Evolutionary conservation across 1,140 invertebrate species (phyloP).

Genomic region (Sipha flava): DNA sequence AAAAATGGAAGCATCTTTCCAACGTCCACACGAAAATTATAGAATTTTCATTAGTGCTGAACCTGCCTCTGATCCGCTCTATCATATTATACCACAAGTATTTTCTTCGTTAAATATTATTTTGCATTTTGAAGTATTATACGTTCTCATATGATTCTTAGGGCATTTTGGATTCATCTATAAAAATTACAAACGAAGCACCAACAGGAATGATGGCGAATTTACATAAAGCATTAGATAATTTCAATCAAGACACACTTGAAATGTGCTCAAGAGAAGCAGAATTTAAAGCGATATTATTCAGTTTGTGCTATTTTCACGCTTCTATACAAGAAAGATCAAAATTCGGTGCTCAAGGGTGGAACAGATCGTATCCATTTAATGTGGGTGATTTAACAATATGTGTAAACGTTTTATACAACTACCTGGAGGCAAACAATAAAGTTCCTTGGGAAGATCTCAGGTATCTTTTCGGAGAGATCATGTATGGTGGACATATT

Average conservation of each 20-base stretch:
- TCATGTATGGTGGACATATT: slow-evolving; percentile 95
- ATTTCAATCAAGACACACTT: slow-evolving; percentile 86
- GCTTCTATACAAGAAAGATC: slow-evolving; percentile 84
- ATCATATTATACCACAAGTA: slow-evolving; percentile 60
- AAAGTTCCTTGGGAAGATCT: slow-evolving; percentile 87
- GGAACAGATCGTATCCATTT: slow-evolving; percentile 69
- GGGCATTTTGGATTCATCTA: slow-evolving; percentile 85
- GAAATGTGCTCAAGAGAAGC: slow-evolving; percentile 89
- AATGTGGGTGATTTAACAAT: slow-evolving; percentile 77
- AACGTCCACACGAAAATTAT: slow-evolving; percentile 62
- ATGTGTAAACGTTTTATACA: slow-evolving; percentile 80
- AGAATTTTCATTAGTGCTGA: slow-evolving; percentile 65
- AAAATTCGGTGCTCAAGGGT: slow-evolving; percentile 91
- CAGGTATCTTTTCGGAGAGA: slow-evolving; percentile 87
- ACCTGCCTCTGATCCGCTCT: slow-evolving; percentile 51
- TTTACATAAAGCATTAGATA: slow-evolving; percentile 85
- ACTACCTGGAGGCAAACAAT: slow-evolving; percentile 84
- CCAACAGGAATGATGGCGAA: slow-evolving; percentile 91
- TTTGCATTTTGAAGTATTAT: not conserved
- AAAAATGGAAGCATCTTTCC: slow-evolving; percentile 70
- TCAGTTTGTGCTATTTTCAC: slow-evolving; percentile 91
- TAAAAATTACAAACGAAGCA: slow-evolving; percentile 94
- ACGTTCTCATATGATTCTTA: too few species aligned
- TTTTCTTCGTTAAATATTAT: not conserved
- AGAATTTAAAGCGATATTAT: slow-evolving; percentile 88